Evolutionary conservation across 2,888 invertebrate species (phyloP).

Genomic region (Thereva nobilitata): DNA sequence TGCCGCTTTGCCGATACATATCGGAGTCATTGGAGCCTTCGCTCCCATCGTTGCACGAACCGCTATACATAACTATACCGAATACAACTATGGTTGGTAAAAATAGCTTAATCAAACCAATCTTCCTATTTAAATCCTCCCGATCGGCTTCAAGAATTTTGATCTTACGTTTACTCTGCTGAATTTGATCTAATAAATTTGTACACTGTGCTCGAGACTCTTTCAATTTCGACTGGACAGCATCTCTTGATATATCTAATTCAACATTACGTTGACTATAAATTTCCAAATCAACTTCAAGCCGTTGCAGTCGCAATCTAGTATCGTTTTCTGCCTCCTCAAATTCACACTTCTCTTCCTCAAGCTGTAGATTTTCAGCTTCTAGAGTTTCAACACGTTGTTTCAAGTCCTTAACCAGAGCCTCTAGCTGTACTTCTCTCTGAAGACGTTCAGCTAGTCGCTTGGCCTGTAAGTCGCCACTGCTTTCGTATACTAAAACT

Average conservation of each 20-base stretch:
- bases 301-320: constrained; percentile 59
- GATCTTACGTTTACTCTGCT: constrained; percentile 62
- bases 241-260: constrained; percentile 65
- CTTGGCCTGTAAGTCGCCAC: constrained; percentile 66
- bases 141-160: constrained; percentile 61
- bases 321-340: constrained; percentile 78
- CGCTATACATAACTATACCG: constrained; percentile 57
- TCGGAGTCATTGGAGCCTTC: too few species aligned
- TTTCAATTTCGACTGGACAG: constrained; percentile 64
- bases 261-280: constrained; percentile 59
- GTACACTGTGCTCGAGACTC: constrained; percentile 59
- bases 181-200: constrained; percentile 61
- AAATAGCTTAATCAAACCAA: constrained; percentile 65
- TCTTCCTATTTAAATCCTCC: constrained; percentile 61
- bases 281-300: constrained; percentile 68
- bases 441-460: constrained; percentile 67
- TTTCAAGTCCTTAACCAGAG: constrained; percentile 58
- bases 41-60: too few species aligned
- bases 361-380: constrained; percentile 67
- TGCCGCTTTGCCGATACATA: too few species aligned
- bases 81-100: constrained; percentile 68
- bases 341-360: constrained; percentile 74
- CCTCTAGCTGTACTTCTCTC: constrained; percentile 64
- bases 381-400: constrained; percentile 64
- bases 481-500: constrained; percentile 68